Evolutionary conservation across 2,113 vertebrate species (phyloP), one percentile per base, ranked within the genome.

Genomic region (Orcinus orca): DNA sequence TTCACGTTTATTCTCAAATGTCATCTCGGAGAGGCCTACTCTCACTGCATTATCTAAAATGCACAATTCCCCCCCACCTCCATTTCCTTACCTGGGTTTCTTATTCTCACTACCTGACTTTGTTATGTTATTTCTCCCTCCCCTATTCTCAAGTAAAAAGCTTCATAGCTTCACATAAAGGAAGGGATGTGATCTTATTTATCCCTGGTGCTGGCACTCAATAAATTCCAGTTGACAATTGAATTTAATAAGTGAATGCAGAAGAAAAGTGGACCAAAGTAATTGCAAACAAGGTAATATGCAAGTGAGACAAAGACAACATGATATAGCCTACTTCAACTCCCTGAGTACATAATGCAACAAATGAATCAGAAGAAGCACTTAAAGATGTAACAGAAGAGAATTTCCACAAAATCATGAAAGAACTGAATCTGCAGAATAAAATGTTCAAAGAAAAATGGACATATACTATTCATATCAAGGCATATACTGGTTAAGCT

Each of bases 371-470:
- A 83, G 18, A 80, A 88, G 85, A 90, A 83, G 18, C 65, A 85
- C 63, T 90, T 92, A 36, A 65, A 76, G 36, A 73, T 80, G 8
- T 80, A 87, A 74, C 9, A 87, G 50, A 88, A 85, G 50, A 89
- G 62, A 93, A 89, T 93, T 87, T 84, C 21, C 36, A 88, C 60
- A 95, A 83, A 97, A 88, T 47, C 63, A 77, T 31, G 3, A 77
- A 73, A 80, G 23, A 85, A 92, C 38, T n/a, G 3, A 87, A 82
- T 50, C 74, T 73, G 20, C 26, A 81, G 85, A 73, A 82, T 76
- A 91, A 95, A 88, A 82, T 81, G 6, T 71, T 93, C 60, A 92
- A 85, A 91, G 47, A 88, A 93, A 95, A 88, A 65, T 70, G 25
- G 29, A 73, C 55, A 44, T 63, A 88, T 55, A 84, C 36, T 58